Percentiles rank a stretch among this genome's conserved stretches.
Evolutionary conservation across 2,888 invertebrate genomes (phyloP).

Genomic region (Andrena bicolor): DNA sequence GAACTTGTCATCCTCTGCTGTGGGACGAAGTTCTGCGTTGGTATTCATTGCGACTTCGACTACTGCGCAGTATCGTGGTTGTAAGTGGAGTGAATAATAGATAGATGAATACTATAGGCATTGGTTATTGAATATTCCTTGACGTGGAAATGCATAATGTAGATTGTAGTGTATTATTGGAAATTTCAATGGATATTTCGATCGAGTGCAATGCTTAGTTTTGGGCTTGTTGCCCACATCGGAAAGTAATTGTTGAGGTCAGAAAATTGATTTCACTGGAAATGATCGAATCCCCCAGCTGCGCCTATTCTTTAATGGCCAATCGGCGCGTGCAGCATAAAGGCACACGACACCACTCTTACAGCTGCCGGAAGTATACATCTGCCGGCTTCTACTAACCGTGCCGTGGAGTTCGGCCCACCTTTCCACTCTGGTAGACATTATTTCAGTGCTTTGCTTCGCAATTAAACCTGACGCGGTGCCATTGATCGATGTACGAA

Average conservation of each 20-base stretch:
- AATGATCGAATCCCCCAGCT: conserved; percentile 65
- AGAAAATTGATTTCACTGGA: conserved; percentile 65
- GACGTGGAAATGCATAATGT: background rate
- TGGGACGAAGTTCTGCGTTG: background rate
- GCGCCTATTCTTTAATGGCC: conserved; percentile 70
- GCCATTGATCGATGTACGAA: background rate
- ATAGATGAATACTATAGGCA: background rate
- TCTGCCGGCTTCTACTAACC: conserved; percentile 79
- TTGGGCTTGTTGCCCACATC: background rate
- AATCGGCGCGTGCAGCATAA: conserved; percentile 80
- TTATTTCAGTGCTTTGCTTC: conserved; percentile 14
- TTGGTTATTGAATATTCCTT: background rate
- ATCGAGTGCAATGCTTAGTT: background rate
- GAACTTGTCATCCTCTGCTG: background rate
- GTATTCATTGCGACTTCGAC: background rate
- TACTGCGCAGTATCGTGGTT: background rate
- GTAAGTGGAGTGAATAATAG: background rate
- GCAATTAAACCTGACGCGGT: background rate
- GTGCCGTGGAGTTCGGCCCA: conserved; percentile 69
- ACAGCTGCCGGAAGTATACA: conserved; percentile 84
- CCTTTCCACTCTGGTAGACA: conserved; percentile 14
- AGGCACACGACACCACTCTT: conserved; percentile 78
- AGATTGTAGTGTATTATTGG: background rate
- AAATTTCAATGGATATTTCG: background rate
- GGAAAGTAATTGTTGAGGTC: background rate